Conservation (phyloP, 1,140 invertebrate species). For the Helicorthomorpha holstii region DNA sequence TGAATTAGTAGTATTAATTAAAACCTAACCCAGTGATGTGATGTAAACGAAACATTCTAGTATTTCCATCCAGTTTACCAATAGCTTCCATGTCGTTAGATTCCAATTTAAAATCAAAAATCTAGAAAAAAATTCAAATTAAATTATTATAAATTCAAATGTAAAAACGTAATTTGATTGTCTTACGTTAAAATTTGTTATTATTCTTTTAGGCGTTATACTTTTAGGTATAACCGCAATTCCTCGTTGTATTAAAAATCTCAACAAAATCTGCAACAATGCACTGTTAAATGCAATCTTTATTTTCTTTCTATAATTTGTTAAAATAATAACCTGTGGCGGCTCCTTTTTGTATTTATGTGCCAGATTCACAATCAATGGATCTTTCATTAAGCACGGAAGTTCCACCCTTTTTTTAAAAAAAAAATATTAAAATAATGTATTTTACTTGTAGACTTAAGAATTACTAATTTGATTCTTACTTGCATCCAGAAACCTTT, state of each 20-base stretch:
- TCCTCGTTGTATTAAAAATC: slow-evolving; percentile 51
- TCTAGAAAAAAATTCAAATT: too few species aligned
- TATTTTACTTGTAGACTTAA: background rate
- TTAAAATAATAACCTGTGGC: slow-evolving; percentile 40
- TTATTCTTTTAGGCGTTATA: slow-evolving; percentile 47
- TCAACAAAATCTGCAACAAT: slow-evolving; percentile 53
- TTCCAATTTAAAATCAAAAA: too few species aligned
- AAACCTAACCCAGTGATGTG: too few species aligned
- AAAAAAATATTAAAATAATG: slow-evolving; percentile 11
- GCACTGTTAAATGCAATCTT: too few species aligned
- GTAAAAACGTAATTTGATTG: background rate
- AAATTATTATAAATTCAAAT: background rate
- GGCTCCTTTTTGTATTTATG: slow-evolving; percentile 45
- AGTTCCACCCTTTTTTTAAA: background rate
- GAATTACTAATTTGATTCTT: background rate
- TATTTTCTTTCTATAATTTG: too few species aligned
- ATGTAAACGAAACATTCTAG: too few species aligned
- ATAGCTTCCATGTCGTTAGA: too few species aligned
- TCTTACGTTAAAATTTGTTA: slow-evolving; percentile 33
- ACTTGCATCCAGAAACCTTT: background rate
- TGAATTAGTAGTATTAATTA: too few species aligned
- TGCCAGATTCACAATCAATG: slow-evolving; percentile 47
- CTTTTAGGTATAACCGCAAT: slow-evolving; percentile 71
- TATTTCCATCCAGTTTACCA: too few species aligned
- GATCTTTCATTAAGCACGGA: slow-evolving; percentile 34